These are phyloP conservation scores for Eurosta solidaginis DNA, from an alignment of 1,140 invertebrate species.

Conservation along the genomic window DNA sequence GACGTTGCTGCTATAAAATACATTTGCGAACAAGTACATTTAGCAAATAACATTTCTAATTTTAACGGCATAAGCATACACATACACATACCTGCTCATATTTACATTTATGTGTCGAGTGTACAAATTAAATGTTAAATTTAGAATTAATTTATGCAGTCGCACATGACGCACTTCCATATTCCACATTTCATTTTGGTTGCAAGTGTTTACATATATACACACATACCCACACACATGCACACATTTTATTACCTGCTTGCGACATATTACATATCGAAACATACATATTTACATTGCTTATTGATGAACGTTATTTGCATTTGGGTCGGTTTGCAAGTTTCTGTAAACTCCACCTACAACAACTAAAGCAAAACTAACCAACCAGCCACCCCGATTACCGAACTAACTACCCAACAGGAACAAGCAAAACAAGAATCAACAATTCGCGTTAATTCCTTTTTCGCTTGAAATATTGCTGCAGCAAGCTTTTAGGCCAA, in stretches of 20 bases:
- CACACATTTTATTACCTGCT: neutral
- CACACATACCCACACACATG: neutral
- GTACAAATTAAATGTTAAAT: conserved; percentile 16
- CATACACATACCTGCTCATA: neutral
- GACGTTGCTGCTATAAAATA: neutral
- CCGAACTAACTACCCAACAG: neutral
- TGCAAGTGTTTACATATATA: neutral
- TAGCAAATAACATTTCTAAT: neutral
- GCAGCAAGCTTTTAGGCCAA: conserved; percentile 11
- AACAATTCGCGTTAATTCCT: conserved; percentile 24
- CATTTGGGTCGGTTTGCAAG: conserved; percentile 19
- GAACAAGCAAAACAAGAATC: too few relatives aligned
- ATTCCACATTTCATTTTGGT: neutral
- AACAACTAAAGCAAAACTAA: neutral
- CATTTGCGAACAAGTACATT: too few relatives aligned
- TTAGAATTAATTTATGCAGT: conserved; percentile 25
- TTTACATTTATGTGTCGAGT: neutral
- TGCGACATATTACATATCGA: neutral
- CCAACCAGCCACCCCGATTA: neutral
- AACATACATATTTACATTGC: neutral
- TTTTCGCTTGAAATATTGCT: conserved; percentile 7
- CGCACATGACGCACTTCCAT: conserved; percentile 19
- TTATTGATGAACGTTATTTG: conserved; percentile 17
- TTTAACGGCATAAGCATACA: neutral
- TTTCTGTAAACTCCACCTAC: conserved; percentile 23